A percentile compares a stretch with the other conserved stretches of the same genome.
These are phyloP conservation scores for Scaeva pyrastri DNA, from an alignment of 2,888 invertebrate species.

Conservation along the genomic window DNA sequence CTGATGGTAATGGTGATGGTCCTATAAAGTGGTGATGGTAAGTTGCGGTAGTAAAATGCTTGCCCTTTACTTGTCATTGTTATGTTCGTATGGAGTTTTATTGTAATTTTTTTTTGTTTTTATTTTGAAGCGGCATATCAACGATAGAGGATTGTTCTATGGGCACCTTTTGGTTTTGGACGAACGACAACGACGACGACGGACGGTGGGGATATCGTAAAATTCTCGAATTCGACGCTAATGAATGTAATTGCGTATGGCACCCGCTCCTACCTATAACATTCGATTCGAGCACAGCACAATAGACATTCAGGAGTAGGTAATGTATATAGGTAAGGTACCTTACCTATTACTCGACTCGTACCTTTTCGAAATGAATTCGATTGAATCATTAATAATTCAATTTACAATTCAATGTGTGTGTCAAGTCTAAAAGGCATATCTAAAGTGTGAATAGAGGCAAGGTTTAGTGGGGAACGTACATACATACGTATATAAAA, in stretches of 20 bases:
- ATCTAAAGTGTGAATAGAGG: too few relatives aligned
- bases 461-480: too few relatives aligned
- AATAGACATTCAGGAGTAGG: not conserved
- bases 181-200: too few relatives aligned
- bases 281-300: not conserved
- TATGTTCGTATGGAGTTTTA: slow-evolving; percentile 30
- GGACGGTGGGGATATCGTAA: slow-evolving; percentile 39
- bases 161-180: too few relatives aligned
- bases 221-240: slow-evolving; percentile 72
- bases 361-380: slow-evolving; percentile 38
- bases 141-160: not conserved
- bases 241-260: slow-evolving; percentile 71
- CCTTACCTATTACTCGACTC: too few relatives aligned
- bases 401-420: slow-evolving; percentile 58
- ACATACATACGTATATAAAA: too few relatives aligned
- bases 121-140: slow-evolving; percentile 22
- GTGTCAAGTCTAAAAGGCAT: slow-evolving; percentile 25
- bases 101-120: slow-evolving; percentile 9
- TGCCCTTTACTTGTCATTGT: slow-evolving; percentile 49
- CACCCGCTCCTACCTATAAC: slow-evolving; percentile 12
- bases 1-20: slow-evolving; percentile 52
- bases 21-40: slow-evolving; percentile 16
- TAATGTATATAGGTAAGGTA: not conserved
- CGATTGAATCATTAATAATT: slow-evolving; percentile 75
- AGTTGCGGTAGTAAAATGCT: not conserved